Percentiles rank a stretch among this genome's conserved stretches.
Conservation (phyloP, 2,888 invertebrate genomes). For the Mesorhabditis sp. region DNA sequence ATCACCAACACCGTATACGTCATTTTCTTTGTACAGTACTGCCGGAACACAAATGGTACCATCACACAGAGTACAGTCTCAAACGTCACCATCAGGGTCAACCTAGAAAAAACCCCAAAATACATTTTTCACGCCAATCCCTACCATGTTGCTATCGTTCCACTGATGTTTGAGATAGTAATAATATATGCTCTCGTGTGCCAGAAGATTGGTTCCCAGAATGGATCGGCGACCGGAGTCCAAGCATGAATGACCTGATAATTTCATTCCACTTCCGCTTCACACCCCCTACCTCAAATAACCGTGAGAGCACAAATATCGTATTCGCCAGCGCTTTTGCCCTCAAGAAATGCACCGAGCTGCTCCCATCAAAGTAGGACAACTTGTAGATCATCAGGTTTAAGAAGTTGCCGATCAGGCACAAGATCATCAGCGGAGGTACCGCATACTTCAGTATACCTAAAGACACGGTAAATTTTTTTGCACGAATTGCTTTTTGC, state of each 20-base stretch:
- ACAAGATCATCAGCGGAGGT: slow-evolving; percentile 45
- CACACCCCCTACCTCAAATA: slow-evolving; percentile 34
- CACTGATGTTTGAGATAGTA: slow-evolving; percentile 52
- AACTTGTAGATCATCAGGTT: slow-evolving; percentile 51
- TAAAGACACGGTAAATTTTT: slow-evolving; percentile 14
- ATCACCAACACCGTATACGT: background rate
- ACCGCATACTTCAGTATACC: slow-evolving; percentile 37
- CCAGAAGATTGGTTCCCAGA: slow-evolving; percentile 48
- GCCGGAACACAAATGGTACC: slow-evolving; percentile 48
- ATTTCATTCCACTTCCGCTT: background rate
- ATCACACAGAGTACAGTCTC: slow-evolving; percentile 53
- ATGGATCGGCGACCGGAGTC: slow-evolving; percentile 24
- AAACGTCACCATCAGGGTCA: slow-evolving; percentile 49
- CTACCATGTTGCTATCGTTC: slow-evolving; percentile 52
- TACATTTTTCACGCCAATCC: background rate
- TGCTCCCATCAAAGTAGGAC: slow-evolving; percentile 50
- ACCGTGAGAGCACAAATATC: slow-evolving; percentile 46
- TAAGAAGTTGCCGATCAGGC: slow-evolving; percentile 47
- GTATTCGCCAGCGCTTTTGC: slow-evolving; percentile 48
- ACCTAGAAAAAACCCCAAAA: slow-evolving; percentile 23
- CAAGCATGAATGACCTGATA: slow-evolving; percentile 46
- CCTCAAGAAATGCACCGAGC: slow-evolving; percentile 48
- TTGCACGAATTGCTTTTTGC: background rate
- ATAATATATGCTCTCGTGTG: slow-evolving; percentile 47
- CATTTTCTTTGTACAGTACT: slow-evolving; percentile 41